Percentiles rank a stretch among this genome's conserved stretches.
These are phyloP conservation scores for Trachelus iudaicus DNA, from an alignment of 2,888 invertebrate genomes.

Conservation along the genomic window DNA sequence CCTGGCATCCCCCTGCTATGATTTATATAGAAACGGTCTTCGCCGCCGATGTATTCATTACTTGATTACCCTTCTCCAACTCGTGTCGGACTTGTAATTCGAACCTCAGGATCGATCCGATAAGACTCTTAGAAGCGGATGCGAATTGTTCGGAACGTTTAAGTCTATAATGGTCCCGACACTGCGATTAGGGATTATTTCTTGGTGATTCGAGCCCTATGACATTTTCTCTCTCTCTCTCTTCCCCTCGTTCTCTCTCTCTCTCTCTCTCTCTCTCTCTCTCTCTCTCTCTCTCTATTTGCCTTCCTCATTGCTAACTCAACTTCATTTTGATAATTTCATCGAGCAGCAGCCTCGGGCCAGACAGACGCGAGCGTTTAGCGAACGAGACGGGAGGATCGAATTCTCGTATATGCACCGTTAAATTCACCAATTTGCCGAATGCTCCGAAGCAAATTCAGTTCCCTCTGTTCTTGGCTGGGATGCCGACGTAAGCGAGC, in stretches of 20 bases:
- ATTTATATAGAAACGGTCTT: slow-evolving; percentile 57
- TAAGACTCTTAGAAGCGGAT: not conserved
- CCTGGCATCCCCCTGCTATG: slow-evolving; percentile 47
- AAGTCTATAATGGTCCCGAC: not conserved
- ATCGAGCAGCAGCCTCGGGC: not conserved
- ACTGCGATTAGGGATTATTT: not conserved
- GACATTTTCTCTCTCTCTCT: not conserved
- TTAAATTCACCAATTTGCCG: slow-evolving; percentile 46
- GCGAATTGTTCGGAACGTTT: not conserved
- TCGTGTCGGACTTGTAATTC: not conserved
- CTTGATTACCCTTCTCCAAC: slow-evolving; percentile 50
- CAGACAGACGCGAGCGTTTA: not conserved
- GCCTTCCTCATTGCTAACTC: not conserved
- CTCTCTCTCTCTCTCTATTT: not conserved
- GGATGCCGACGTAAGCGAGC: slow-evolving; percentile 12
- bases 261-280: slow-evolving; percentile 3
- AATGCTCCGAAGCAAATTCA: slow-evolving; percentile 46
- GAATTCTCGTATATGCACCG: not conserved
- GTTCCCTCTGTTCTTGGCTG: slow-evolving; percentile 27
- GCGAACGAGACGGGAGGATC: not conserved
- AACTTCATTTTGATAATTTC: not conserved
- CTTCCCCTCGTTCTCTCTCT: not conserved
- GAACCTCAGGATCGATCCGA: not conserved
- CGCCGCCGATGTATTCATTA: slow-evolving; percentile 57
- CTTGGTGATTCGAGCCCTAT: not conserved